These are phyloP conservation scores for Scartelaos histophorus DNA, from an alignment of 2,113 vertebrate genomes.

Conservation along the genomic window DNA sequence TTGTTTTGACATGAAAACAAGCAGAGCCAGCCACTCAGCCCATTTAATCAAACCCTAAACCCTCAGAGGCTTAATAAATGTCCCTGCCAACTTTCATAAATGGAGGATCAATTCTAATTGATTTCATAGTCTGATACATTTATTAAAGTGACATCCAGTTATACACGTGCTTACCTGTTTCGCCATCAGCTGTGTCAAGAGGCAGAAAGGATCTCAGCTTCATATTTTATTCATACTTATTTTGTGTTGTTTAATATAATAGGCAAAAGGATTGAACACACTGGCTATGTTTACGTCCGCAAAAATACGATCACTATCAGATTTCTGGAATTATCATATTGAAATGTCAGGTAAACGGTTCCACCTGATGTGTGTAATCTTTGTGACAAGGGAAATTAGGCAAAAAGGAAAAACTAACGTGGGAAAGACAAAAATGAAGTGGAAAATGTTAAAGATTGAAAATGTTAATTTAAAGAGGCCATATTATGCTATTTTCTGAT, in stretches of 20 bases:
- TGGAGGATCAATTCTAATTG: constrained; percentile 80
- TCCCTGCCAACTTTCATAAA: constrained; percentile 79
- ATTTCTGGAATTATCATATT: no score
- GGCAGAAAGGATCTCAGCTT: constrained; percentile 30
- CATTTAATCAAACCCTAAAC: constrained; percentile 75
- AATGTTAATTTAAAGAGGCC: no score
- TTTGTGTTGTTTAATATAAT: constrained; percentile 49
- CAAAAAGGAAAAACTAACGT: no score
- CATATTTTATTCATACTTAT: constrained; percentile 44
- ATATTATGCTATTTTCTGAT: no score
- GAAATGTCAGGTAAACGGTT: no score
- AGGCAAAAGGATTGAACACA: constrained; percentile 23
- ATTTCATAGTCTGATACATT: constrained; percentile 79
- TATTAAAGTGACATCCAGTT: constrained; percentile 80
- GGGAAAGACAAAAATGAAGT: no score
- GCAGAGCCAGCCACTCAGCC: constrained; percentile 32
- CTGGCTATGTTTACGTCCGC: constrained; percentile 3
- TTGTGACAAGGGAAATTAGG: no score
- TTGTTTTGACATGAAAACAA: constrained; percentile 66
- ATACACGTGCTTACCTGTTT: constrained; percentile 71
- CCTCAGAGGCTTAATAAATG: constrained; percentile 77
- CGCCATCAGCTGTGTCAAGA: constrained; percentile 49
- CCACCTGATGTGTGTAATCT: no score
- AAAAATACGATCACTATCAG: no score
- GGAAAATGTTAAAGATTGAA: no score